A percentile compares a stretch with the other conserved stretches of the same genome.
These are phyloP conservation scores for Drosophila parvula DNA, from an alignment of 1,140 invertebrate genomes.

Conservation along the genomic window DNA sequence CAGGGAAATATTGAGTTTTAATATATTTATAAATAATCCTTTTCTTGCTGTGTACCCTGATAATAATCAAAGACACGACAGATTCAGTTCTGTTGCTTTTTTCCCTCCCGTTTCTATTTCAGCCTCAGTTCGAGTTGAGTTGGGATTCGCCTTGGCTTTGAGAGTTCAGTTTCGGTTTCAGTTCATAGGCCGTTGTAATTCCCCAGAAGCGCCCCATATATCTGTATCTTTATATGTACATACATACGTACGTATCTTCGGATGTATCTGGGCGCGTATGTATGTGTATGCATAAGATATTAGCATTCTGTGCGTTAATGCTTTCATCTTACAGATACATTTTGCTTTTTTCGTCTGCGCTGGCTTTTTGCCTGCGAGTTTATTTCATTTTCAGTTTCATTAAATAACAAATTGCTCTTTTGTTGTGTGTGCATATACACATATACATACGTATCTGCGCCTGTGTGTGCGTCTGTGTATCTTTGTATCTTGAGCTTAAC, in stretches of 20 bases:
- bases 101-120: slow-evolving; percentile 3
- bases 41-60: slow-evolving; percentile 4
- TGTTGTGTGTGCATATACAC: slow-evolving; percentile 34
- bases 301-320: slow-evolving; percentile 63
- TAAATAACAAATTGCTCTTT: slow-evolving; percentile 69
- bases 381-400: slow-evolving; percentile 67
- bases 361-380: slow-evolving; percentile 48
- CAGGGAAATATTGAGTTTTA: not conserved
- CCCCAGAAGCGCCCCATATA: slow-evolving; percentile 42
- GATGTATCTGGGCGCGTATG: not conserved
- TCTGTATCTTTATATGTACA: slow-evolving; percentile 9
- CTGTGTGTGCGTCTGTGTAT: slow-evolving; percentile 3
- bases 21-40: not conserved
- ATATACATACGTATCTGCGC: slow-evolving; percentile 1
- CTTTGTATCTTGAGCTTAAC: slow-evolving; percentile 41
- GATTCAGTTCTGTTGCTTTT: slow-evolving; percentile 30
- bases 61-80: slow-evolving; percentile 53
- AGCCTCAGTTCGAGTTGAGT: slow-evolving; percentile 14
- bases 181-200: slow-evolving; percentile 51
- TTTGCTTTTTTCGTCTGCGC: slow-evolving; percentile 17
- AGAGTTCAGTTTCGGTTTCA: slow-evolving; percentile 42
- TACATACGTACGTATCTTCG: not conserved
- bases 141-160: slow-evolving; percentile 19
- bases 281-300: slow-evolving; percentile 63
- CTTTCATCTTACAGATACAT: slow-evolving; percentile 59